A percentile compares a stretch with the other conserved stretches of the same genome.
Conservation (phyloP, 2,113 vertebrate genomes). For the Psettodes erumei region DNA sequence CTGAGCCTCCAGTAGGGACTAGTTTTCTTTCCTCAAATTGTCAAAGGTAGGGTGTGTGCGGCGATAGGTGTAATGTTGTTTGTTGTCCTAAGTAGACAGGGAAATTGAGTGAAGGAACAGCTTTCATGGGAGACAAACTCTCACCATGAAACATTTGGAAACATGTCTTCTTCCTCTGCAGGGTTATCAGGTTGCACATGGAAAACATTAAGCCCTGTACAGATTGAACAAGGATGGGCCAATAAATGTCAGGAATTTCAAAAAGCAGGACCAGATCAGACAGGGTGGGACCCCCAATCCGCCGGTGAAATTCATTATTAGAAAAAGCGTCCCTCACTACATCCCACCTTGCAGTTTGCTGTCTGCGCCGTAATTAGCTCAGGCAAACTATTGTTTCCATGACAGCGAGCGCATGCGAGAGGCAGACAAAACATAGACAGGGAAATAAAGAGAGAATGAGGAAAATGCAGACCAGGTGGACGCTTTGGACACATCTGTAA, state of each 20-base stretch:
- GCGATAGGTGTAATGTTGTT: slow-evolving; percentile 29
- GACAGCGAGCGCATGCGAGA: slow-evolving; percentile 55
- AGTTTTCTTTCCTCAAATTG: slow-evolving; percentile 30
- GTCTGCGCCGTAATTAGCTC: slow-evolving; percentile 74
- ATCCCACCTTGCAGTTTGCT: slow-evolving; percentile 59
- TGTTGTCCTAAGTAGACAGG: slow-evolving; percentile 48
- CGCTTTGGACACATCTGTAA: slow-evolving; percentile 65
- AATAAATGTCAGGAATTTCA: slow-evolving; percentile 78
- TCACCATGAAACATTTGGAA: slow-evolving; percentile 73
- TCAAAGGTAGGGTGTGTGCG: slow-evolving; percentile 22
- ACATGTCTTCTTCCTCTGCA: slow-evolving; percentile 71
- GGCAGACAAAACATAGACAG: slow-evolving; percentile 52
- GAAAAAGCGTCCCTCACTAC: slow-evolving; percentile 52
- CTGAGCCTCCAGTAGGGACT: background rate
- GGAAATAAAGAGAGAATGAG: slow-evolving; percentile 47
- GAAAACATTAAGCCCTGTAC: slow-evolving; percentile 77
- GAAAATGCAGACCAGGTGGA: slow-evolving; percentile 71
- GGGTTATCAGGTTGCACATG: slow-evolving; percentile 72
- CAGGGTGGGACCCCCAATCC: slow-evolving; percentile 55
- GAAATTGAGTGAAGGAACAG: slow-evolving; percentile 51
- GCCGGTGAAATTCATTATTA: slow-evolving; percentile 52
- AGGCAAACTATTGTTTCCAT: slow-evolving; percentile 72
- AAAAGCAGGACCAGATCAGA: slow-evolving; percentile 60
- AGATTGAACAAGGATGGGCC: slow-evolving; percentile 70
- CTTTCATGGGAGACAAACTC: slow-evolving; percentile 68